Conservation (phyloP, 2,113 vertebrate species). For the Mesocricetus auratus region DNA sequence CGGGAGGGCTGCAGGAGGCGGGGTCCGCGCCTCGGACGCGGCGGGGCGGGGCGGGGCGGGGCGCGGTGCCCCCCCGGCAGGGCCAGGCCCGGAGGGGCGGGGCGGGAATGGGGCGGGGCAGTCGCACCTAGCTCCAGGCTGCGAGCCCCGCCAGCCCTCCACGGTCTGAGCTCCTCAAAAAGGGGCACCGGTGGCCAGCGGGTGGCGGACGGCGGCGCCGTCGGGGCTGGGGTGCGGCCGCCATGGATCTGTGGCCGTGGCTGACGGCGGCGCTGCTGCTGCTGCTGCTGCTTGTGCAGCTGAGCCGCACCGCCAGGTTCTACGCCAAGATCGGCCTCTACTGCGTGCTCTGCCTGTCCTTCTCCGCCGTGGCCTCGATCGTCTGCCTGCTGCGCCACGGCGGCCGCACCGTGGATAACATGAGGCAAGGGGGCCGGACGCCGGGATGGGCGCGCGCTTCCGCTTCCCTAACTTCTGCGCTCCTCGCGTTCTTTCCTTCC, state of each 20-base stretch:
- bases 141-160: constrained; percentile 23
- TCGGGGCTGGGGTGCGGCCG: constrained; percentile 43
- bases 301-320: constrained; percentile 90
- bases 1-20: not conserved
- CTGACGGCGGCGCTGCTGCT: constrained; percentile 84
- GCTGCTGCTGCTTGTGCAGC: constrained; percentile 85
- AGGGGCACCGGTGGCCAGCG: constrained; percentile 41
- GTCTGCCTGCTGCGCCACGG: constrained; percentile 92
- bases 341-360: constrained; percentile 89
- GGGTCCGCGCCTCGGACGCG: not conserved
- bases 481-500: constrained; percentile 59
- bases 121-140: constrained; percentile 55
- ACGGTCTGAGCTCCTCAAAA: constrained; percentile 68
- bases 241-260: constrained; percentile 83
- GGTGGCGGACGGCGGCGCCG: constrained; percentile 5
- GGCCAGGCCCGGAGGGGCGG: not conserved
- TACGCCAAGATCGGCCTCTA: constrained; percentile 92
- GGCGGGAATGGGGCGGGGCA: not conserved
- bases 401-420: constrained; percentile 94
- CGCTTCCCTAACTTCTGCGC: constrained; percentile 67
- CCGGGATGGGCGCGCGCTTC: constrained; percentile 59
- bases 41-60: not conserved
- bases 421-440: constrained; percentile 88
- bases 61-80: not conserved
- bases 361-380: constrained; percentile 86